Base-by-base conservation (phyloP, 1,140 invertebrate genomes). In the Megalopta genalis region DNA sequence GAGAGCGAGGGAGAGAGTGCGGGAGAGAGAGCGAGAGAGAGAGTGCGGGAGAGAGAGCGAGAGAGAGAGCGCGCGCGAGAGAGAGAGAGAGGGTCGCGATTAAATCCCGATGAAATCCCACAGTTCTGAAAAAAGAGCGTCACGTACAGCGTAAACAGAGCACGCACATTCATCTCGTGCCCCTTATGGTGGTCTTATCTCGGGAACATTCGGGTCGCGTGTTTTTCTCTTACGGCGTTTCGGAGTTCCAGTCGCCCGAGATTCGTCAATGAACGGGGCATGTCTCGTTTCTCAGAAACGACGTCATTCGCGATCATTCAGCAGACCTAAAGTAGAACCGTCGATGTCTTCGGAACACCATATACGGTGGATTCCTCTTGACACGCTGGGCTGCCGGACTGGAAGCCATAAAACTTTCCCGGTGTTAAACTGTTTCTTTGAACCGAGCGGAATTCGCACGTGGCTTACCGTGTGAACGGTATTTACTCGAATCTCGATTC, bases 121-220 rank as follows among this genome's bases (percentile, higher is more conserved):
- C 1, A 8, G 1, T 21, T 21, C 16, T 1, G 16, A 18, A 21
- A 6, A 57, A 57, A 57, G 67, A 54, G 27, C 6, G 14, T 12
- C 54, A 37, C 32, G 60, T 64, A 64, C 32, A 52, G 42, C 46
- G 37, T 72, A 72, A 78, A 78, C 69, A 72, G 18, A 46, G 42
- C 18, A 27, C 23, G 9, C 21, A 32, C 49, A 23, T 69, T 69
- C 65, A 23, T 77, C 27, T 9, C 37, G 23, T 32, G 23, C 12
- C 12, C 18, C 2, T 2, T 18, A 14, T 1, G 46, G 16, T n/a
- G 46, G 54, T 14, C 37, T 78, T 72, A 78, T 57, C 37, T 49
- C 9, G 5, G 42, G 59, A 32, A 39, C 23, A 62, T 77, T 72
- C 42, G 49, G 10, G 57, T 70, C 69, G 23, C 49, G 21, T 42